Conservation (phyloP, 2,888 invertebrate species). For the Sepiola atlantica region DNA sequence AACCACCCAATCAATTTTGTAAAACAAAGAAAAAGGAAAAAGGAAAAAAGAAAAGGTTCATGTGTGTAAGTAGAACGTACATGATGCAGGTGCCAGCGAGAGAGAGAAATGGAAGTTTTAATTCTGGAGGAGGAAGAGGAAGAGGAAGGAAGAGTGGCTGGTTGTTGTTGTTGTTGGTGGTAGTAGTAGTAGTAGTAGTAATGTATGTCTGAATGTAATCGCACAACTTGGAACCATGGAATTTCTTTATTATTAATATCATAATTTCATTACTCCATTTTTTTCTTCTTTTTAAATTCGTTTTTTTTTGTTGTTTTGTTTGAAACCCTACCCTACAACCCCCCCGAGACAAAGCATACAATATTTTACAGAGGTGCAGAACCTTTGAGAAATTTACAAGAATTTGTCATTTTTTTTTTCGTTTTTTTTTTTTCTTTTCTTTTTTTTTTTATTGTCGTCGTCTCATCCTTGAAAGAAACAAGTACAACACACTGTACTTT, state of each 20-base stretch:
- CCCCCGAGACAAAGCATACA: constrained; percentile 47
- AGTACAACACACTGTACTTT: constrained; percentile 37
- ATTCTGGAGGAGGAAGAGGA: constrained; percentile 19
- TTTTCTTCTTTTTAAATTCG: not conserved
- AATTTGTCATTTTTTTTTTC: not conserved
- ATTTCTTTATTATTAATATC: constrained; percentile 24
- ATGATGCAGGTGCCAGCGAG: constrained; percentile 12
- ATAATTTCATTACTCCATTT: constrained; percentile 32
- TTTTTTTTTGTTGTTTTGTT: constrained; percentile 15
- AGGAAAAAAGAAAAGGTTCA: not conserved
- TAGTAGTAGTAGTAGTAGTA: not conserved
- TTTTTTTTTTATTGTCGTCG: not conserved
- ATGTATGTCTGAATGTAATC: constrained; percentile 38
- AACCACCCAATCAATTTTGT: not conserved
- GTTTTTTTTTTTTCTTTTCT: not conserved
- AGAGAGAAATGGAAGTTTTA: not conserved
- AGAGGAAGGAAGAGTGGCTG: not conserved
- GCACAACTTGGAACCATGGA: constrained; percentile 44
- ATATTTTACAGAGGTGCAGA: constrained; percentile 48
- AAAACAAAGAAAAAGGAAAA: no score
- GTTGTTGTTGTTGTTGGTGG: not conserved
- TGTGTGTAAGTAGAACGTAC: constrained; percentile 32
- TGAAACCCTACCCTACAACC: constrained; percentile 40
- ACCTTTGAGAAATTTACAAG: constrained; percentile 47
- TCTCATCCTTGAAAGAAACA: constrained; percentile 38